Evolutionary conservation across 2,888 invertebrate species (phyloP), one percentile per base, ranked within the genome.

Genomic region (Catonia carolina): DNA sequence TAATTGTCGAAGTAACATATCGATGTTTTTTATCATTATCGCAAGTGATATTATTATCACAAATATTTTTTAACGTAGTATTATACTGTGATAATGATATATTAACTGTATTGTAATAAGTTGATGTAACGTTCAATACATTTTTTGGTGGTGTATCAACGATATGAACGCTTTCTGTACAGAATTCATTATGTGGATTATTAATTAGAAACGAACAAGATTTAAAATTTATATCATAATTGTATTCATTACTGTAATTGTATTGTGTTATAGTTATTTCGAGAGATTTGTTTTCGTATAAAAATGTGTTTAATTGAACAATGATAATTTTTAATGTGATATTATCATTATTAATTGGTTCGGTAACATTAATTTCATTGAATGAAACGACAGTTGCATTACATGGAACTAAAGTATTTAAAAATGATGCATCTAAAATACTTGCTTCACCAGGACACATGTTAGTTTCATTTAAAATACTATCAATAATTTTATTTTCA

Each of bases 371-470:
- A 2, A 5, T 41, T 18, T 41, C 41, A 14, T 41, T 12, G 41
- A 41, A 41, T 4, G 18, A 18, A 17, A 41, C 41, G 12, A 20
- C 41, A 20, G 41, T 41, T 14, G 41, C 41, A 41, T 41, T 41
- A 22, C 41, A 41, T 12, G 41, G 41, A 12, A 41, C 41, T 6
- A 41, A 22, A 17, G 41, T 41, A 22, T 41, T 41, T 22, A 41
- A 12, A 14, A 41, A 41, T 41, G 41, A 41, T 18, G 41, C 41
- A 10, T 41, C 41, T n/a, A 41, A 22, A 12, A 41, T 6, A 18
- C 41, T 22, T 3, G 41, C 41, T 41, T 22, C 41, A 41, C 41
- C 41, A 41, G 41, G 41, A 17, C 41, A 41, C 41, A 41, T 41
- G 10, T 18, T 20, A 4, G 41, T 41, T 17, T 41, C 20, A 18